phyloP scores from a whole-genome alignment of 2,888 invertebrate species.

The Acanthosepion pharaonis region DNA sequence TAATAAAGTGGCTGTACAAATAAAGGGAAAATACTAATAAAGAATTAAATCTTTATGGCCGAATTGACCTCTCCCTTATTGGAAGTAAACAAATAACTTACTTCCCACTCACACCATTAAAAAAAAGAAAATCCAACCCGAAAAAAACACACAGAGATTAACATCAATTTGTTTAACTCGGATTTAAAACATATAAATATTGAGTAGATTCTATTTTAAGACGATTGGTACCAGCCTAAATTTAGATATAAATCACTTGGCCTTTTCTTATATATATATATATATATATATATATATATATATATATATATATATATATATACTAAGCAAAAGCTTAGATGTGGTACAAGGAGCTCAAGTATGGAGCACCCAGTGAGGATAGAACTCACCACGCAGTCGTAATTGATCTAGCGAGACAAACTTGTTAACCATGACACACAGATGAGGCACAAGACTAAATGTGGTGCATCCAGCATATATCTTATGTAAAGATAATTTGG shows the following conservation, averaged over 20 bases:
- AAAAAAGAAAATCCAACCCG: not conserved
- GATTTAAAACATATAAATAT: not conserved
- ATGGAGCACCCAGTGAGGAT: no score
- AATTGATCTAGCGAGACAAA: no score
- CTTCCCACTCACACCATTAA: not conserved
- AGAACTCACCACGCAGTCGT: no score
- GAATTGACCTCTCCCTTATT: constrained; percentile 9
- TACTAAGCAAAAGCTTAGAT: no score
- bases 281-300: no score
- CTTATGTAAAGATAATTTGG: no score
- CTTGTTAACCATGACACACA: no score
- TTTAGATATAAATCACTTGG: not conserved
- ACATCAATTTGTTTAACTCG: constrained; percentile 8
- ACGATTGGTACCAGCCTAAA: not conserved
- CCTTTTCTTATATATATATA: not conserved
- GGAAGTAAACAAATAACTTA: not conserved
- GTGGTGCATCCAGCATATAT: no score
- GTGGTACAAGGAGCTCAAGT: no score
- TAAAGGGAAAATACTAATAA: not conserved
- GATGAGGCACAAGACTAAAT: no score
- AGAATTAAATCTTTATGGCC: constrained; percentile 12
- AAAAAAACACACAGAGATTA: not conserved
- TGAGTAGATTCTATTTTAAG: not conserved
- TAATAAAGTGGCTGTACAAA: not conserved
- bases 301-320: no score